Percentiles rank a stretch among this genome's conserved stretches.
These are phyloP conservation scores for Scopus umbretta DNA, from an alignment of 2,113 vertebrate genomes.

Conservation along the genomic window DNA sequence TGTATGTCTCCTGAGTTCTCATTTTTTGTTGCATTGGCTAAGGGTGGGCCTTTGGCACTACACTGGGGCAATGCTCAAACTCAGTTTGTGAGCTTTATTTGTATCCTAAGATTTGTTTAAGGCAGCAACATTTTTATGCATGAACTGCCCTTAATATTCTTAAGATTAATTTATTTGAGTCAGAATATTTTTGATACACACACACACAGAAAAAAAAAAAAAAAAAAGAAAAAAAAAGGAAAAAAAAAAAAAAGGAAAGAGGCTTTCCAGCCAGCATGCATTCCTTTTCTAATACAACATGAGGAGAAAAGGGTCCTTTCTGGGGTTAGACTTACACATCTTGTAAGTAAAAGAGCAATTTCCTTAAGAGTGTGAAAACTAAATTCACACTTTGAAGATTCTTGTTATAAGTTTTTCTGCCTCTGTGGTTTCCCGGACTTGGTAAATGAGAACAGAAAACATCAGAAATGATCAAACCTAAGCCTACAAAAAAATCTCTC, in stretches of 20 bases:
- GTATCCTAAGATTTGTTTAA: not conserved
- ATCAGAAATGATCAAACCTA: not conserved
- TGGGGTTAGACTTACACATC: not conserved
- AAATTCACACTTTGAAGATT: not conserved
- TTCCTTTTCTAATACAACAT: not conserved
- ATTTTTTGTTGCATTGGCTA: not conserved
- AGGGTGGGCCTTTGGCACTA: not conserved
- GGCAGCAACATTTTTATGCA: not conserved
- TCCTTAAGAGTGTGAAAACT: not conserved
- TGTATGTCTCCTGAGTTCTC: not conserved
- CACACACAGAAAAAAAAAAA: not conserved
- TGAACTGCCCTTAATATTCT: not conserved
- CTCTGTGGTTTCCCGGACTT: not conserved
- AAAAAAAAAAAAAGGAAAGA: not conserved
- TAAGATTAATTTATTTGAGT: not conserved
- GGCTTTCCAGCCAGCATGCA: not conserved
- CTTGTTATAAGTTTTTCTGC: not conserved
- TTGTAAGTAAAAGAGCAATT: not conserved
- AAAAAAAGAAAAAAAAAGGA: not conserved
- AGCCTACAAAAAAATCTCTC: not conserved
- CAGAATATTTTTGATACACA: not conserved
- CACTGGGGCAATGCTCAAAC: not conserved
- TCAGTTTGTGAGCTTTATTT: not conserved
- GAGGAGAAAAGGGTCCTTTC: not conserved
- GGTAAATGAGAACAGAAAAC: not conserved